Evolutionary conservation across 1,140 invertebrate species (phyloP), one percentile per base, ranked within the genome.

Genomic region (Lordiphosa stackelbergi): DNA sequence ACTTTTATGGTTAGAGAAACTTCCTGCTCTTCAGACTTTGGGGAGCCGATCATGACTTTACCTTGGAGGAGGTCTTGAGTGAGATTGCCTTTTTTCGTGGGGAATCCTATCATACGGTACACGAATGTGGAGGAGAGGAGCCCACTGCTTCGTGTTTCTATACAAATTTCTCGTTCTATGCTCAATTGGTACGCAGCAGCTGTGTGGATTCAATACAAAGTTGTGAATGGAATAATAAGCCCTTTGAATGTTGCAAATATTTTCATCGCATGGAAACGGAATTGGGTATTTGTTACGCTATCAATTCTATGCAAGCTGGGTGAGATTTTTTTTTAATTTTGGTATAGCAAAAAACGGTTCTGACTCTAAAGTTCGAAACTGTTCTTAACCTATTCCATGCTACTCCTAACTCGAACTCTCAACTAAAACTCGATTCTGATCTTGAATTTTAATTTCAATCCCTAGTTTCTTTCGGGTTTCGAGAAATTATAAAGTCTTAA

Each of bases 61-160:
- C 92, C 35, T 79, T 93, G 68, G 92, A 93, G 74, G 92, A 92
- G 81, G 90, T 92, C 10, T 85, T 93, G 2, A 92, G 91, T 66
- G 92, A 93, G 77, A 87, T 93, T 41, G 90, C 91, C 1, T 93
- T 90, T 77, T 93, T 91, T 66, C 90, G 91, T 51, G 92, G 92
- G 2, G 88, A 91, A 8, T 91, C 90, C 11, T 92, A 92, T 72
- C 93, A 92, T 60, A 91, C 90, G 1, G 88, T 92, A 12, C 90
- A 92, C 66, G 91, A 91, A 53, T 93, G 92, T 79, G 87, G 74
- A n/a, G 88, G 88, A 6, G 86, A 81, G 35, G 89, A 57, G 49
- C 86, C 38, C 68, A 85, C 90, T 11, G 73, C 88, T 7, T 88
- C 90, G 45, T 92, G 92, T 66, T 88, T 90, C 46, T 89, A 88